These are phyloP conservation scores for Xylota sylvarum DNA, from an alignment of 2,888 invertebrate species.

Conservation along the genomic window DNA sequence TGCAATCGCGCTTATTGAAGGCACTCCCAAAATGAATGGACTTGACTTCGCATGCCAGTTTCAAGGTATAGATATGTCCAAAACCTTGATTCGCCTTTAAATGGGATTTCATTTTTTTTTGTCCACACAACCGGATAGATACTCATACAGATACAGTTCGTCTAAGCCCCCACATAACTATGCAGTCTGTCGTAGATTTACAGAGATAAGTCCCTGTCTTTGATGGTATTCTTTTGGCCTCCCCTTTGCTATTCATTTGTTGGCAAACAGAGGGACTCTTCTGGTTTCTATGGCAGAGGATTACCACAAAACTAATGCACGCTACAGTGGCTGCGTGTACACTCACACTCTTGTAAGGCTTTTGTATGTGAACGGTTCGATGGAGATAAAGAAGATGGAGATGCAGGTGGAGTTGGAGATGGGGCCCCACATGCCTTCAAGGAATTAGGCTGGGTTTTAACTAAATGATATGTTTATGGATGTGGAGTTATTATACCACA, in stretches of 20 bases:
- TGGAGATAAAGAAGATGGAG: slow-evolving; percentile 45
- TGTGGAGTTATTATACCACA: slow-evolving; percentile 76
- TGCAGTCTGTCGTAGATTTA: slow-evolving; percentile 65
- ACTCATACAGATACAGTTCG: slow-evolving; percentile 20
- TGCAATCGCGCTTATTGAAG: slow-evolving; percentile 39
- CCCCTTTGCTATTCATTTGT: slow-evolving; percentile 47
- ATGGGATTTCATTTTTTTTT: slow-evolving; percentile 49
- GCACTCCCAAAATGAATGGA: slow-evolving; percentile 57
- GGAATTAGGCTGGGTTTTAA: slow-evolving; percentile 74
- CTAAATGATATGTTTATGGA: slow-evolving; percentile 77
- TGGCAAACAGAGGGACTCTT: slow-evolving; percentile 58
- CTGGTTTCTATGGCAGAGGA: slow-evolving; percentile 69
- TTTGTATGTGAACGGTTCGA: slow-evolving; percentile 48
- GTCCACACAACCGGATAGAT: slow-evolving; percentile 34
- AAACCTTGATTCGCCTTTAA: slow-evolving; percentile 47
- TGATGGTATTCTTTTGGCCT: slow-evolving; percentile 57
- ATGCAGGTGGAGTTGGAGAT: slow-evolving; percentile 38
- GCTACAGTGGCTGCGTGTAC: slow-evolving; percentile 63
- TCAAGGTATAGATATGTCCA: slow-evolving; percentile 53
- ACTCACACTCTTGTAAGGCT: slow-evolving; percentile 64
- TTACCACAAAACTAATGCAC: slow-evolving; percentile 73
- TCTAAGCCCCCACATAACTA: slow-evolving; percentile 36
- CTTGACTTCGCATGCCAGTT: slow-evolving; percentile 59
- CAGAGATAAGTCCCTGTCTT: slow-evolving; percentile 69
- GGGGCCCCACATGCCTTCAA: slow-evolving; percentile 54